These are phyloP conservation scores for Aselliscus stoliczkanus DNA, from an alignment of 2,797 vertebrate species.

Conservation along the genomic window DNA sequence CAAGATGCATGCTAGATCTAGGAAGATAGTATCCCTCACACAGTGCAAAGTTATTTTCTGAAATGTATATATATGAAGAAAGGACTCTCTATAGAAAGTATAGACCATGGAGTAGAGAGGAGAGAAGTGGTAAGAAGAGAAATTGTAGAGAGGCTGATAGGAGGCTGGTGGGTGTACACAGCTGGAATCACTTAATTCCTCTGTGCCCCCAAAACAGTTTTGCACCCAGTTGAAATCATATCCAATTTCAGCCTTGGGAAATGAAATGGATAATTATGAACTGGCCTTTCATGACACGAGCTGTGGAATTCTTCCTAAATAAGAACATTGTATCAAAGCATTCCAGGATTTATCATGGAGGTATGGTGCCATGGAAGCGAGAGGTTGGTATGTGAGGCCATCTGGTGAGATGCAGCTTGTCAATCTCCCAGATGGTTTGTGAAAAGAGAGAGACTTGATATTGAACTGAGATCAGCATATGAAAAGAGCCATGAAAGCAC, in stretches of 20 bases:
- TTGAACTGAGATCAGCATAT: constrained; percentile 63
- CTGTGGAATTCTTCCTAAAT: not conserved
- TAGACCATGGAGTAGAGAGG: not conserved
- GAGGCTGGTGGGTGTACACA: not conserved
- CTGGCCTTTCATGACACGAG: not conserved
- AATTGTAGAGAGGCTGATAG: not conserved
- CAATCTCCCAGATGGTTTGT: constrained; percentile 72
- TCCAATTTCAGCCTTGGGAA: not conserved
- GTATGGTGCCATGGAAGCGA: not conserved
- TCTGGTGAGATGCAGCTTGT: constrained; percentile 67
- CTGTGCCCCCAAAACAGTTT: not conserved
- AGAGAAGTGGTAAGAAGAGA: not conserved
- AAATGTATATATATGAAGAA: not conserved
- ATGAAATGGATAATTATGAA: not conserved
- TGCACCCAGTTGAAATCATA: not conserved
- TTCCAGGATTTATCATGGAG: constrained; percentile 25
- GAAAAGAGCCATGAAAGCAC: constrained; percentile 53
- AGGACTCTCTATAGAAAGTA: not conserved
- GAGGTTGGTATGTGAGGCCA: constrained; percentile 55
- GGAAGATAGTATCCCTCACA: not conserved
- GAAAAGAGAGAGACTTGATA: constrained; percentile 63
- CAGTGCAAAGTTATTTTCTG: too few species aligned
- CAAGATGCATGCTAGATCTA: not conserved
- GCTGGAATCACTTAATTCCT: not conserved
- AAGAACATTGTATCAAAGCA: not conserved